phyloP scores from a whole-genome alignment of 2,113 vertebrate genomes.

The Gallinago paraguaiae region DNA sequence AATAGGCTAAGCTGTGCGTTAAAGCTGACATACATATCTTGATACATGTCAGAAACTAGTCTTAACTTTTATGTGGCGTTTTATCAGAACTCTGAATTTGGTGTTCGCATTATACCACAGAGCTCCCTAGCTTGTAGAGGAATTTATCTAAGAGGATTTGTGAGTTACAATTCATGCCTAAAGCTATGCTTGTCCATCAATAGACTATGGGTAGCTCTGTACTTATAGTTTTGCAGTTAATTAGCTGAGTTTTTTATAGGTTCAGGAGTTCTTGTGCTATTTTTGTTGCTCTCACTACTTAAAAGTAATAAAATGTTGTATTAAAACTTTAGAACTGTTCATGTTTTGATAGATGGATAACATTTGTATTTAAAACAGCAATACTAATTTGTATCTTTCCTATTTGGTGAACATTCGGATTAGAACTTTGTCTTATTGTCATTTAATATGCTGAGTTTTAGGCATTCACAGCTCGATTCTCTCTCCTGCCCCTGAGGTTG shows the following conservation, averaged over 20 bases:
- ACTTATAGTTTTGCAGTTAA: slow-evolving; percentile 11
- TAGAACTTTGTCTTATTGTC: neutral
- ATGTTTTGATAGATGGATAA: neutral
- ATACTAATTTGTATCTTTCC: neutral
- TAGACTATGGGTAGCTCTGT: neutral
- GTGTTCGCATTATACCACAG: neutral
- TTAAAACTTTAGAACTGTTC: neutral
- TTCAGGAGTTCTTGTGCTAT: neutral
- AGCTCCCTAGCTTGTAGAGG: slow-evolving; percentile 27
- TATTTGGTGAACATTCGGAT: neutral
- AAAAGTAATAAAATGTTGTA: neutral
- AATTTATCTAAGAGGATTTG: slow-evolving; percentile 62
- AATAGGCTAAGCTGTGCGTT: neutral
- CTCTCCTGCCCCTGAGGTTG: neutral
- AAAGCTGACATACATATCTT: neutral
- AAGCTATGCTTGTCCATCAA: slow-evolving; percentile 53
- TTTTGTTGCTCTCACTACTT: neutral
- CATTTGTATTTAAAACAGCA: neutral
- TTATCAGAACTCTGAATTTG: slow-evolving; percentile 15
- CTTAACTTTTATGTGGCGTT: neutral
- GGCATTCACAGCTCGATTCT: neutral
- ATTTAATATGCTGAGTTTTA: neutral
- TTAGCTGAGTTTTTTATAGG: neutral
- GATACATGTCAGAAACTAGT: neutral
- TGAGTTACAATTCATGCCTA: slow-evolving; percentile 37